These are phyloP conservation scores for Synodontis membranacea DNA, from an alignment of 2,113 vertebrate species.

Conservation along the genomic window DNA sequence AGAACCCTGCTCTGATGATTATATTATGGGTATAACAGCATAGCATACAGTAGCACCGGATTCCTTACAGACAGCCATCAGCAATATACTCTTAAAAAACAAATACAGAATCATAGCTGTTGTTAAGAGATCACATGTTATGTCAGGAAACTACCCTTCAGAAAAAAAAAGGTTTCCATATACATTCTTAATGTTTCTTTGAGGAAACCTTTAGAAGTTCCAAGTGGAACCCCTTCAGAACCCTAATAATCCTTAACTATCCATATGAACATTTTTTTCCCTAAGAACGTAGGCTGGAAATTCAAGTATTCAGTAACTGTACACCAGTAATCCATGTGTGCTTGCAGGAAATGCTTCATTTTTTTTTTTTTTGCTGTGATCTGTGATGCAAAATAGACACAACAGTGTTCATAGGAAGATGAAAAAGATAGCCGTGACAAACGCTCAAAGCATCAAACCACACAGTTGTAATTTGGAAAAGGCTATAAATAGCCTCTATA, in stretches of 20 bases:
- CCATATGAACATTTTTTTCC: neutral
- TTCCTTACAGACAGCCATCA: neutral
- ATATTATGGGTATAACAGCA: neutral
- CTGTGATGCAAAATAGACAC: neutral
- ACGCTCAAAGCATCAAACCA: neutral
- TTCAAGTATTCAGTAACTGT: neutral
- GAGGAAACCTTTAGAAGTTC: neutral
- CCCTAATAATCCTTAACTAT: neutral
- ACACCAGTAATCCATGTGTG: neutral
- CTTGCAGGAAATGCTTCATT: neutral
- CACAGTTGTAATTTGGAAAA: neutral
- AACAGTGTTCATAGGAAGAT: neutral
- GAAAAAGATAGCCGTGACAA: neutral
- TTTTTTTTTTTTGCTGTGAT: neutral
- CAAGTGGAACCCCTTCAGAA: neutral
- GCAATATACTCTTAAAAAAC: neutral
- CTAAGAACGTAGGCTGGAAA: neutral
- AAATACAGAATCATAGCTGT: neutral
- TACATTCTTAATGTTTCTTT: neutral
- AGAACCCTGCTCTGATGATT: neutral
- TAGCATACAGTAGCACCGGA: neutral
- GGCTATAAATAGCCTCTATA: neutral
- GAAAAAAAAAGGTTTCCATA: neutral
- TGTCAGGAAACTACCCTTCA: neutral
- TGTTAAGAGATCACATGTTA: neutral